A percentile compares a stretch with the other conserved stretches of the same genome.
Evolutionary conservation across 2,797 vertebrate species (phyloP).

Genomic region (Malacoctenus gilli): DNA sequence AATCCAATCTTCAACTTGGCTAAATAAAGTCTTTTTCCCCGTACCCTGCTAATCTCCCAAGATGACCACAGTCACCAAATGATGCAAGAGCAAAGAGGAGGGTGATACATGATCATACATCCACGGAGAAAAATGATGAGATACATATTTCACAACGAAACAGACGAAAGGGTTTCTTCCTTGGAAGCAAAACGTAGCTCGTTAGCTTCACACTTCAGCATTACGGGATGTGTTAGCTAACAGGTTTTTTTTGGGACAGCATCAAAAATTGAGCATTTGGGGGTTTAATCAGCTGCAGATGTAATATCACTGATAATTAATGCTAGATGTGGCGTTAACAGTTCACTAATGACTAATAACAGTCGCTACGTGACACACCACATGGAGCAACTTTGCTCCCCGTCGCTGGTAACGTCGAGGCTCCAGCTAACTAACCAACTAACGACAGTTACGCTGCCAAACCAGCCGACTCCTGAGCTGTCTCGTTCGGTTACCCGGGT

Average conservation of each 20-base stretch:
- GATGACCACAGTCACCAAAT: too few species aligned
- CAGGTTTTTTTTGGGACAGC: constrained; percentile 23
- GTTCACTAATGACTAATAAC: background rate
- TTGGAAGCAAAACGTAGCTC: constrained; percentile 8
- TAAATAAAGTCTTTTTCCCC: constrained; percentile 22
- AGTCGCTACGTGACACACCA: constrained; percentile 29
- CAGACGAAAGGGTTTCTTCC: too few species aligned
- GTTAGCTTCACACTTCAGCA: constrained; percentile 27
- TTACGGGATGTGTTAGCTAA: constrained; percentile 52
- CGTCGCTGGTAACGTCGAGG: constrained; percentile 22
- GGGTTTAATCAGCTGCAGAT: too few species aligned
- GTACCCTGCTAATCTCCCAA: constrained; percentile 1
- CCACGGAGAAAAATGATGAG: too few species aligned
- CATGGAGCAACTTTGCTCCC: constrained; percentile 52
- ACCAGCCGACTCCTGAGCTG: background rate
- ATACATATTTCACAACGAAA: too few species aligned
- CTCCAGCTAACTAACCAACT: constrained; percentile 53
- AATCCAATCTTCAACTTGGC: constrained; percentile 33
- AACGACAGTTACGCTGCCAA: constrained; percentile 47
- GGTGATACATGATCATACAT: too few species aligned
- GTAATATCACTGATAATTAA: too few species aligned
- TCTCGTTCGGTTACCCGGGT: too few species aligned
- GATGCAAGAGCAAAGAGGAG: background rate
- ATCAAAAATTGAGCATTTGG: background rate
- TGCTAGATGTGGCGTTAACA: background rate